Evolutionary conservation across 2,888 invertebrate genomes (phyloP), one percentile per base, ranked within the genome.

Genomic region (Bibio marci): DNA sequence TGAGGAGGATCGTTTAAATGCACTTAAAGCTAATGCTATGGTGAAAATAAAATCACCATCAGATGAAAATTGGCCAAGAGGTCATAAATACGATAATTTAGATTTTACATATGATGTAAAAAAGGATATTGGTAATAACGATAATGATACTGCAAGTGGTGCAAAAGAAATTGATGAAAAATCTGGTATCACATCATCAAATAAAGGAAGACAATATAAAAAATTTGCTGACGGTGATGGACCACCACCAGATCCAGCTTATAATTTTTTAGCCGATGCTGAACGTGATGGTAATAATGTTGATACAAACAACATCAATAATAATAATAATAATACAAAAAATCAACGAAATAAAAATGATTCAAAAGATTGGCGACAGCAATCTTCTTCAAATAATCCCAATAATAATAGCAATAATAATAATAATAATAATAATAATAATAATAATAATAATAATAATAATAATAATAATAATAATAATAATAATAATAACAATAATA

Each of bases 71-170:
- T 63, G 62, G 63, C 61, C 70, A 2, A 56, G 52, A 43, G 52
- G 57, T 1, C 62, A 64, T 43, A 64, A 62, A 45, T 65, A 64
- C 43, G 65, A 65, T 46, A 63, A 64, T 52, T 59, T 64, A 59
- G 65, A 64, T 45, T 65, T 45, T 37, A 46, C 44, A 8, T 48
- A 45, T 28, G 47, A 48, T 38, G 43, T 45, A 12, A 41, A 45
- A 30, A 38, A 41, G n/a, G 44, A 45, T 10, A 31, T 26, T 17
- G 14, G 8, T 7, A 14, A 33, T 2, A n/a, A 3, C n/a, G 35
- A 35, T 25, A 46, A 36, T n/a, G 12, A 43, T 41, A 25, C 44
- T 39, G n/a, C 37, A 38, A 36, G 45, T 44, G 19, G 54, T 51
- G 33, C 37, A 44, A 17, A 53, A 50, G 39, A 15, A 2, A 26